Conservation (phyloP, 23 tunicate genomes). For the Halocynthia aurantium region DNA sequence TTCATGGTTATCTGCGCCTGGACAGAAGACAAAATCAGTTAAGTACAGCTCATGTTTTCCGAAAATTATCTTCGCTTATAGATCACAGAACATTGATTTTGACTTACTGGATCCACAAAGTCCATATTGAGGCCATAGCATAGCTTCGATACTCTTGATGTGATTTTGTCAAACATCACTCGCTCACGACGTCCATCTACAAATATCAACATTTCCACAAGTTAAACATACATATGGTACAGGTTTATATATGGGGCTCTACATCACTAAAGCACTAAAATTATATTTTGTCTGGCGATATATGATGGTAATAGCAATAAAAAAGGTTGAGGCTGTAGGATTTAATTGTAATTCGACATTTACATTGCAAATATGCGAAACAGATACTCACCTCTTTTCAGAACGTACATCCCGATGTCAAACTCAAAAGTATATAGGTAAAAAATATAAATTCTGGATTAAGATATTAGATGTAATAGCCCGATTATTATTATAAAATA, state of each 20-base stretch:
- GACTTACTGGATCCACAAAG: slow-evolving; percentile 74
- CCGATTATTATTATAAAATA: too few species aligned
- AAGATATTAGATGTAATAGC: too few species aligned
- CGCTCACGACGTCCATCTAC: slow-evolving; percentile 89
- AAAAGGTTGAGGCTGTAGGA: not conserved
- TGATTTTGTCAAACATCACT: slow-evolving; percentile 96
- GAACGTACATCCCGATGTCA: slow-evolving; percentile 40
- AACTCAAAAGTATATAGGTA: not conserved
- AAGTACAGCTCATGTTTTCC: not conserved
- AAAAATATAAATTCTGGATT: too few species aligned
- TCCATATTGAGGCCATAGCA: slow-evolving; percentile 98
- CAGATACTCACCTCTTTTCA: slow-evolving; percentile 47
- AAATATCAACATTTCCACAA: slow-evolving; percentile 9
- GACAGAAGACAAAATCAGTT: not conserved
- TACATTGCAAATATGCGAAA: not conserved
- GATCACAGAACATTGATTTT: not conserved
- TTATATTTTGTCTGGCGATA: not conserved
- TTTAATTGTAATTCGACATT: too few species aligned
- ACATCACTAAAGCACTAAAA: not conserved
- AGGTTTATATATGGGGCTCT: not conserved
- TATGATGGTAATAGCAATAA: too few species aligned
- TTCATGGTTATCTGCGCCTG: slow-evolving; percentile 94
- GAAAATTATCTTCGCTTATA: not conserved
- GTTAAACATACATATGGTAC: too few species aligned
- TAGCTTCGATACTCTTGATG: slow-evolving; percentile 89